These are phyloP conservation scores for Lochmaea capreae DNA, from an alignment of 2,888 invertebrate species.

Conservation along the genomic window DNA sequence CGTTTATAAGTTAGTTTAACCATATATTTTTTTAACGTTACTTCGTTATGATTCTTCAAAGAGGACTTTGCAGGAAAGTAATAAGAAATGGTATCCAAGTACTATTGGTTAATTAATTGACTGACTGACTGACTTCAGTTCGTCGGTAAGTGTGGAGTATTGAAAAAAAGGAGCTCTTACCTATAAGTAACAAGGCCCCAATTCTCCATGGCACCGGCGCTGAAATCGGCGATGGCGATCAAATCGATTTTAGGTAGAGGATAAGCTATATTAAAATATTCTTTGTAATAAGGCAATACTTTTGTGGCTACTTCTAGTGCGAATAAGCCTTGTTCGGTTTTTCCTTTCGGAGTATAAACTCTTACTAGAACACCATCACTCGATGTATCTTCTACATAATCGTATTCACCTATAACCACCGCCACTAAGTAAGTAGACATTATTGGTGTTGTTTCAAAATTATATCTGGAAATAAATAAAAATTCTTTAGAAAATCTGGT, in stretches of 20 bases:
- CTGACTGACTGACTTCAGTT: too few relatives aligned
- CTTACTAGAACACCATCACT: constrained; percentile 84
- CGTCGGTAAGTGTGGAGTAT: too few relatives aligned
- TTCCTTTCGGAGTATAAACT: constrained; percentile 89
- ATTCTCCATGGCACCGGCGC: constrained; percentile 97
- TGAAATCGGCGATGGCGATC: constrained; percentile 95
- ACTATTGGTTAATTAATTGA: too few relatives aligned
- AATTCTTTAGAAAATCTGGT: too few relatives aligned
- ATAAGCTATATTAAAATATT: constrained; percentile 95
- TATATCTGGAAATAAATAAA: constrained; percentile 54
- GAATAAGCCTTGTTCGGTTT: constrained; percentile 91
- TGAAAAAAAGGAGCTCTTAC: constrained; percentile 40
- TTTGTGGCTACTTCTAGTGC: constrained; percentile 93
- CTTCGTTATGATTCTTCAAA: too few relatives aligned
- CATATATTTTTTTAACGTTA: too few relatives aligned
- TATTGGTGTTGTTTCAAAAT: constrained; percentile 86
- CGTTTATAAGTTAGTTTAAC: too few relatives aligned
- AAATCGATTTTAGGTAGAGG: constrained; percentile 96
- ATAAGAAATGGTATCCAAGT: too few relatives aligned
- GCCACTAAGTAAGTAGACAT: constrained; percentile 98
- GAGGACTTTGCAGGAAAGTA: too few relatives aligned
- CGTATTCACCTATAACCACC: constrained; percentile 94
- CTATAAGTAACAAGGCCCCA: constrained; percentile 94
- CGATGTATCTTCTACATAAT: constrained; percentile 88
- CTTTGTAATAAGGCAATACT: constrained; percentile 92